Percentiles rank a stretch among this genome's conserved stretches.
These are phyloP conservation scores for Athrips mouffetella DNA, from an alignment of 2,888 invertebrate species.

Conservation along the genomic window DNA sequence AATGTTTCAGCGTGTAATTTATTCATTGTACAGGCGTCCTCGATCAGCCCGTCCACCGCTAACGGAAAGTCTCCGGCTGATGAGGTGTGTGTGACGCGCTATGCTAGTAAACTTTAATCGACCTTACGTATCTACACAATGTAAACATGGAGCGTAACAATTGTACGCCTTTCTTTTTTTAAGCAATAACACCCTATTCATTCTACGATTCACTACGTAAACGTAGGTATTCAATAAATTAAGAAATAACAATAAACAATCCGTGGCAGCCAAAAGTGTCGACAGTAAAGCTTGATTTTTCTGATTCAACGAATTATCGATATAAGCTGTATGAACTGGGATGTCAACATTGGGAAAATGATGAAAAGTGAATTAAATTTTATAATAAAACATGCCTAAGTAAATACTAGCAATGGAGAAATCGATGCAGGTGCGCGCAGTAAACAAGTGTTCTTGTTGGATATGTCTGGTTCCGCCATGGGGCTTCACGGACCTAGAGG, in stretches of 20 bases:
- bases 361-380: not conserved
- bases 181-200: too few relatives aligned
- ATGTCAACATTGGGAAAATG: not conserved
- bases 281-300: too few relatives aligned
- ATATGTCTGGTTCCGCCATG: slow-evolving; percentile 58
- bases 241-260: too few relatives aligned
- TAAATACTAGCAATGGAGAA: slow-evolving; percentile 58
- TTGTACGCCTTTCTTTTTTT: too few relatives aligned
- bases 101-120: slow-evolving; percentile 29
- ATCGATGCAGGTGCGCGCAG: slow-evolving; percentile 39
- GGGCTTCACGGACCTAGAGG: slow-evolving; percentile 56
- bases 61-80: slow-evolving; percentile 69
- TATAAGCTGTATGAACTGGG: not conserved
- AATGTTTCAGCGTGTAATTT: slow-evolving; percentile 78
- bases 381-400: too few relatives aligned
- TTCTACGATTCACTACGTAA: too few relatives aligned
- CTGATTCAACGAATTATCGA: too few relatives aligned
- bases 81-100: slow-evolving; percentile 41
- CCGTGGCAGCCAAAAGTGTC: too few relatives aligned
- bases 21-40: slow-evolving; percentile 76
- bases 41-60: slow-evolving; percentile 56
- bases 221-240: too few relatives aligned
- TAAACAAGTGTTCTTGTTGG: slow-evolving; percentile 43
- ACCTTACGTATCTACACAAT: not conserved
- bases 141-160: not conserved